Evolutionary conservation across 2,797 vertebrate genomes (phyloP).

Genomic region (Pogoniulus pusillus): DNA sequence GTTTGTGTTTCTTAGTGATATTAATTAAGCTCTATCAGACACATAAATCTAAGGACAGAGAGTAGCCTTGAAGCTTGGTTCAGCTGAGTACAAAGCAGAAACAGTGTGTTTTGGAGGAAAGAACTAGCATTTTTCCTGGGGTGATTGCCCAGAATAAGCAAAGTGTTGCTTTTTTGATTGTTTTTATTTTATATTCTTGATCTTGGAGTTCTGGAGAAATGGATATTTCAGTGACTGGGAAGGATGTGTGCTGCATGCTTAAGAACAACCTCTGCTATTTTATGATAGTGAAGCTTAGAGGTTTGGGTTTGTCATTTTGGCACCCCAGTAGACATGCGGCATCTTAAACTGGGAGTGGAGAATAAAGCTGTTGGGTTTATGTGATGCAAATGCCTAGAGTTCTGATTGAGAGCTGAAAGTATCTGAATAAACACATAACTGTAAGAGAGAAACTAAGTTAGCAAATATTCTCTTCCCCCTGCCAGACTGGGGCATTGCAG

Average conservation of each 20-base stretch:
- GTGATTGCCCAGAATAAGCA: background rate
- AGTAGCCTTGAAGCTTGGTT: background rate
- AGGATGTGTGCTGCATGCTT: background rate
- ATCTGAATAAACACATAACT: slow-evolving; percentile 21
- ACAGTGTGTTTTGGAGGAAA: background rate
- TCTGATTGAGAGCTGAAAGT: background rate
- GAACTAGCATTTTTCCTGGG: background rate
- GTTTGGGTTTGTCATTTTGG: background rate
- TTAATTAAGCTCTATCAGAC: background rate
- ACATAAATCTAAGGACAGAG: background rate
- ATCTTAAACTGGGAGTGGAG: background rate
- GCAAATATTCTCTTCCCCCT: slow-evolving; percentile 14
- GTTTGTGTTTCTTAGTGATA: background rate
- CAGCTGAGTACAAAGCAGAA: background rate
- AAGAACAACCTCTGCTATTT: background rate
- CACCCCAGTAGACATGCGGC: background rate
- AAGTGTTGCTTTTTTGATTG: background rate
- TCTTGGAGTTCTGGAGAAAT: background rate
- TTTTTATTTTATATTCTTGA: background rate
- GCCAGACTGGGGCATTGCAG: background rate
- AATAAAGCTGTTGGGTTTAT: background rate
- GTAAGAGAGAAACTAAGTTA: background rate
- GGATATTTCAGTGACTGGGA: background rate
- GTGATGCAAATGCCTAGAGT: background rate
- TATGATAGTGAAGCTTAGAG: background rate